Percentiles rank a stretch among this genome's conserved stretches.
Conservation (phyloP, 2,797 vertebrate species). For the Poeciliopsis presidionis region DNA sequence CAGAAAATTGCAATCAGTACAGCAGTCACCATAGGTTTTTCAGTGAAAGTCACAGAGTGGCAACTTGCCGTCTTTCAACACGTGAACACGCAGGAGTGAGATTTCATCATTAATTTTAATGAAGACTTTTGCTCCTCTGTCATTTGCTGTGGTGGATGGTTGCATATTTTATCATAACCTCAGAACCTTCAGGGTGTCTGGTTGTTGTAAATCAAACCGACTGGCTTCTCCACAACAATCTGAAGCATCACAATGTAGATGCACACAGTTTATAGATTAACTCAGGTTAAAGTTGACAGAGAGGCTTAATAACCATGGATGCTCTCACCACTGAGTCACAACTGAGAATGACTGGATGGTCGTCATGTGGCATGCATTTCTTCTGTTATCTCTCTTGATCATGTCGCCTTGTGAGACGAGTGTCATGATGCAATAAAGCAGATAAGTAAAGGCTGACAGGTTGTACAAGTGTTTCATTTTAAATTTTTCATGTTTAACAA, state of each 20-base stretch:
- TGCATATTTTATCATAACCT: conserved; percentile 39
- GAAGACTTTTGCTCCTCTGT: conserved; percentile 19
- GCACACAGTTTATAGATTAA: conserved; percentile 70
- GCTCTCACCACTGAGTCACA: conserved; percentile 57
- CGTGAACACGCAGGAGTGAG: not conserved
- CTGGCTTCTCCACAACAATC: conserved; percentile 9
- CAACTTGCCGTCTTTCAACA: not conserved
- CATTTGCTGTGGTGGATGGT: conserved; percentile 20
- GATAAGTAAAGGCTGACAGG: not conserved
- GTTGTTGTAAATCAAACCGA: conserved; percentile 44
- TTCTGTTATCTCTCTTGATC: conserved; percentile 15
- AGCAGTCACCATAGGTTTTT: not conserved
- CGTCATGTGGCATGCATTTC: conserved; percentile 21
- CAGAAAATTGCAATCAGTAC: not conserved
- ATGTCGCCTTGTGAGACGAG: not conserved
- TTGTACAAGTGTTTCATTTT: not conserved
- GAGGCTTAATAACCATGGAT: conserved; percentile 72
- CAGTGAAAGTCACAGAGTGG: not conserved
- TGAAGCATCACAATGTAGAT: conserved; percentile 55
- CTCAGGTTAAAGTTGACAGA: conserved; percentile 74
- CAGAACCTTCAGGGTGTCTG: conserved; percentile 23
- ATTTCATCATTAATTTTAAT: not conserved
- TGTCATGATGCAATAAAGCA: conserved; percentile 6
- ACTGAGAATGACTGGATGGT: conserved; percentile 44
- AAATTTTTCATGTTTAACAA: not conserved